A percentile compares a stretch with the other conserved stretches of the same genome.
phyloP scores from a whole-genome alignment of 35 echinoderm and acorn worm species.

The Apostichopus japonicus region DNA sequence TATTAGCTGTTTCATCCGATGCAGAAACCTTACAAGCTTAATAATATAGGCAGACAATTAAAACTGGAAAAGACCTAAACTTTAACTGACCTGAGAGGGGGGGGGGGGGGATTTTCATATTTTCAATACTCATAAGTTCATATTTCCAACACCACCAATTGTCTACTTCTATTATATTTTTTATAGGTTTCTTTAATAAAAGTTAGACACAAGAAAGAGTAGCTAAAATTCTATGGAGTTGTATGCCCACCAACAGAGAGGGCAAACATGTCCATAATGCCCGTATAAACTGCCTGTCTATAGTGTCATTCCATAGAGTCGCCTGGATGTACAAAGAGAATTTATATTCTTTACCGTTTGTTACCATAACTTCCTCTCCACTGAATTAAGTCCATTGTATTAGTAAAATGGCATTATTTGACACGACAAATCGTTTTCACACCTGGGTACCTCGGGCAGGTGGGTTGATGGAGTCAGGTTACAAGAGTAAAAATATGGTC shows the following conservation, averaged over 20 bases:
- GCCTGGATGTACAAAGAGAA: neutral
- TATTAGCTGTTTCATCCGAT: no score
- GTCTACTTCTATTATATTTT: no score
- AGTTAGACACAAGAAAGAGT: no score
- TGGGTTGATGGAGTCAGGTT: conserved; percentile 17
- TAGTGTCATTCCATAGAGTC: neutral
- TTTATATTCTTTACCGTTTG: conserved; percentile 18
- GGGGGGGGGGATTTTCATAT: no score
- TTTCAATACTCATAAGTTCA: no score
- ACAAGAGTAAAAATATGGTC: neutral
- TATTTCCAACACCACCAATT: no score
- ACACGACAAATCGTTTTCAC: conserved; percentile 45
- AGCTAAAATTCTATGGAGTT: no score
- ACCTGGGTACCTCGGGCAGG: conserved; percentile 12
- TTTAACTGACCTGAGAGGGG: no score
- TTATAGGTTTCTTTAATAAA: no score
- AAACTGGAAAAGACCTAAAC: no score
- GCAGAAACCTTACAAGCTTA: no score
- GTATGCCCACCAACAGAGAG: neutral
- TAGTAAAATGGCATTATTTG: neutral
- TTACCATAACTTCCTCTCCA: conserved; percentile 38
- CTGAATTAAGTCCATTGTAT: conserved; percentile 32
- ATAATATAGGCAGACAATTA: no score
- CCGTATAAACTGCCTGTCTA: neutral
- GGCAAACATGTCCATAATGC: conserved; percentile 39